Conservation (phyloP, 1,140 invertebrate species). For the Atta cephalotes region DNA sequence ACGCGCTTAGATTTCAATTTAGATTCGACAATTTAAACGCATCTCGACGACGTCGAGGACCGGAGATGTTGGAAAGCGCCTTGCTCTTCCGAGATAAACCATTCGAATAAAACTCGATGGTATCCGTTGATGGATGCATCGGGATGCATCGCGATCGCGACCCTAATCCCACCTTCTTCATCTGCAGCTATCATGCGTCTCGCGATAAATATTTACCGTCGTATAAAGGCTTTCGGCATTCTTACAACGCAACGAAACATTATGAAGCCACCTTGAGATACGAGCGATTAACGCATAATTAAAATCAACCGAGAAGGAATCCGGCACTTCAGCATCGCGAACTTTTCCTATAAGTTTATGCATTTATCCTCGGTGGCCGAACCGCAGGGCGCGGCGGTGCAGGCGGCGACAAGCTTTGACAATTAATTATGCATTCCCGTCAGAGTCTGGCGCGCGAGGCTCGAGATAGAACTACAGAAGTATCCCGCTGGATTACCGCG, state of each 20-base stretch:
- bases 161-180: background rate
- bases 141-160: background rate
- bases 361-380: background rate
- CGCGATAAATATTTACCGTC: conserved; percentile 35
- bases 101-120: conserved; percentile 14
- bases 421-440: conserved; percentile 60
- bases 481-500: conserved; percentile 45
- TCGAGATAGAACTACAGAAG: conserved; percentile 32
- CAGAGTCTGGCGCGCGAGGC: background rate
- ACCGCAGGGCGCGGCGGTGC: background rate
- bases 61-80: background rate
- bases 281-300: conserved; percentile 50
- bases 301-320: conserved; percentile 48
- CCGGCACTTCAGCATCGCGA: conserved; percentile 28
- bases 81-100: background rate
- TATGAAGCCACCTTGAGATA: conserved; percentile 37
- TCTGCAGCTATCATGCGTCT: background rate
- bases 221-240: conserved; percentile 18
- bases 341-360: conserved; percentile 47
- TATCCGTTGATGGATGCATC: background rate
- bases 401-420: conserved; percentile 32
- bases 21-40: conserved; percentile 3
- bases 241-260: background rate
- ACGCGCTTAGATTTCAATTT: conserved; percentile 35
- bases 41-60: background rate